A percentile compares a stretch with the other conserved stretches of the same genome.
phyloP scores from a whole-genome alignment of 92 coral and sea anemone genomes.

The Phenganax stokvisi region DNA sequence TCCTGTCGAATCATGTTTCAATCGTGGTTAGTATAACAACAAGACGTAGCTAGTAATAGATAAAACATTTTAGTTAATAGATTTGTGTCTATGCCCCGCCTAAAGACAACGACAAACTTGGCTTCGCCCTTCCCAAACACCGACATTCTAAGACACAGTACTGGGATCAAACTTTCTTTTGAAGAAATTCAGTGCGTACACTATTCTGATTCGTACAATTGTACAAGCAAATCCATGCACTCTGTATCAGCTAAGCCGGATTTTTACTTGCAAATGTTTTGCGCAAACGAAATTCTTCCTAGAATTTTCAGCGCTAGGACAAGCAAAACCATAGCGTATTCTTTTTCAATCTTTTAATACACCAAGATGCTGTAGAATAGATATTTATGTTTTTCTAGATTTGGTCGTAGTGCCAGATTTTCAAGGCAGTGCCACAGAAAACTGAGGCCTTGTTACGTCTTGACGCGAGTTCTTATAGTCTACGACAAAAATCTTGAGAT shows the following conservation, averaged over 20 bases:
- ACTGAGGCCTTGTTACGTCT: constrained; percentile 71
- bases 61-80: constrained; percentile 9
- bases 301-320: no score
- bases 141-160: constrained; percentile 61
- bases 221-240: neutral
- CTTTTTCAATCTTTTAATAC: no score
- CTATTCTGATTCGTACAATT: neutral
- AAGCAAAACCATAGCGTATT: no score
- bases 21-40: neutral
- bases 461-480: constrained; percentile 78
- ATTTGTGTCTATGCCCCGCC: constrained; percentile 71
- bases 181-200: constrained; percentile 63
- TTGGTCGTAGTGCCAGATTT: constrained; percentile 70
- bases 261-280: no score
- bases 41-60: neutral
- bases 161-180: constrained; percentile 61
- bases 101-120: constrained; percentile 53
- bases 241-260: no score
- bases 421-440: constrained; percentile 68
- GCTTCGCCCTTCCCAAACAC: constrained; percentile 61
- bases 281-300: no score
- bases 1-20: no score
- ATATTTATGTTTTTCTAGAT: constrained; percentile 30
- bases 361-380: no score
- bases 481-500: constrained; percentile 66